A percentile compares a stretch with the other conserved stretches of the same genome.
Conservation (phyloP, 2,797 vertebrate genomes). For the Ptychadena robeensis region DNA sequence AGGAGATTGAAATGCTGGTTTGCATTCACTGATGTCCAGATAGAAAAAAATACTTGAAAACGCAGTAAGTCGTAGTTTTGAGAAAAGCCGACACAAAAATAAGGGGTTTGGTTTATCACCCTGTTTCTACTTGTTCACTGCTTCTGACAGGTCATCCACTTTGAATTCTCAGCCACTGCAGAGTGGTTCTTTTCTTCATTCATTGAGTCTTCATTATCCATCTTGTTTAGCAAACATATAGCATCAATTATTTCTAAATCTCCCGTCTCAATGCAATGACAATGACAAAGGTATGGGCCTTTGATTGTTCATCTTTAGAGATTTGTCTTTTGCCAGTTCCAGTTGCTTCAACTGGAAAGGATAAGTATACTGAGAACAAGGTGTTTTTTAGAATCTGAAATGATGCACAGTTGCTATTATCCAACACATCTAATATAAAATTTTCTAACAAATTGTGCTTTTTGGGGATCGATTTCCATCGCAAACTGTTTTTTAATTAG, state of each 20-base stretch:
- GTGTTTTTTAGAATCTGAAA: conserved; percentile 4
- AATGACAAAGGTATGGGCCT: too few species aligned
- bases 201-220: conserved; percentile 4
- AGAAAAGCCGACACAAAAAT: not conserved
- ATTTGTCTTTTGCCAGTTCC: not conserved
- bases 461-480: too few species aligned
- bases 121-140: not conserved
- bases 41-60: not conserved
- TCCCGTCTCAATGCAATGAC: not conserved
- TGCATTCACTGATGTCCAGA: too few species aligned
- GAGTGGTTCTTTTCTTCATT: not conserved
- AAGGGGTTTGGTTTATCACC: not conserved
- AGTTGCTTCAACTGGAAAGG: not conserved
- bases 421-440: not conserved
- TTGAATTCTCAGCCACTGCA: not conserved
- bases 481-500: too few species aligned
- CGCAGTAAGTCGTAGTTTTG: conserved; percentile 17
- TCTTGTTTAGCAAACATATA: not conserved
- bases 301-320: too few species aligned
- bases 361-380: conserved; percentile 24
- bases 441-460: too few species aligned
- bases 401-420: conserved; percentile 8
- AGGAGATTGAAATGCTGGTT: too few species aligned
- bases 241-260: conserved; percentile 9
- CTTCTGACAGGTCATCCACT: conserved; percentile 4